phyloP scores from a whole-genome alignment of 1,140 invertebrate species.

The Drosophila fuyamai region DNA sequence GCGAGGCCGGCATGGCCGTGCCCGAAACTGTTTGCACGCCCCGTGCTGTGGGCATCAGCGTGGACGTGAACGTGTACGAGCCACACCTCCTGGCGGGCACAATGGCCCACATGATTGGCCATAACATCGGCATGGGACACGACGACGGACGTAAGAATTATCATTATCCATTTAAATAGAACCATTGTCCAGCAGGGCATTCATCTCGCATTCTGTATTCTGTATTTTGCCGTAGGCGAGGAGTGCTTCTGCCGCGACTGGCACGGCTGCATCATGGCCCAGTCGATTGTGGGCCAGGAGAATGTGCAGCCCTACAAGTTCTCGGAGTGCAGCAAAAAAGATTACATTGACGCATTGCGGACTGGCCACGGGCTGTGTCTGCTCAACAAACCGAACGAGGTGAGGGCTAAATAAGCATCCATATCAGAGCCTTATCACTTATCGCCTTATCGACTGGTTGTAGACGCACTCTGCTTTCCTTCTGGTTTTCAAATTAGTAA shows the following conservation, averaged over 20 bases:
- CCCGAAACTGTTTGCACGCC: slow-evolving; percentile 95
- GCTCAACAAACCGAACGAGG: slow-evolving; percentile 96
- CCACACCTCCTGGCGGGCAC: slow-evolving; percentile 96
- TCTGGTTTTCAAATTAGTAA: no score
- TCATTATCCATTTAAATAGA: background rate
- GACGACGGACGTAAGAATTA: slow-evolving; percentile 92
- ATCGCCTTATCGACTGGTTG: no score
- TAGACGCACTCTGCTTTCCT: no score
- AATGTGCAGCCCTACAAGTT: slow-evolving; percentile 97
- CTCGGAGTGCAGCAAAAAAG: slow-evolving; percentile 93
- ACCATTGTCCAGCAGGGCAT: background rate
- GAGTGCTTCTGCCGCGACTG: slow-evolving; percentile 95
- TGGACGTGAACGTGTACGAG: slow-evolving; percentile 96
- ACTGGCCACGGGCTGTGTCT: slow-evolving; percentile 93
- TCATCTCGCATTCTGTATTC: background rate
- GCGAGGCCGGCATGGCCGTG: slow-evolving; percentile 95
- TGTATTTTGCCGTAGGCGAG: slow-evolving; percentile 75
- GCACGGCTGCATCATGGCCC: slow-evolving; percentile 98
- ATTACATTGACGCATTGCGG: slow-evolving; percentile 93
- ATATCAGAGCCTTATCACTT: no score
- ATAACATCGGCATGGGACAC: slow-evolving; percentile 97
- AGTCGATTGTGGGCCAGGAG: slow-evolving; percentile 95
- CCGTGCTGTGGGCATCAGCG: slow-evolving; percentile 95
- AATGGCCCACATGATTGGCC: slow-evolving; percentile 98
- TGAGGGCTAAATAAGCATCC: slow-evolving; percentile 75